A percentile compares a stretch with the other conserved stretches of the same genome.
These are phyloP conservation scores for Symphodus melops DNA, from an alignment of 2,113 vertebrate species.

Conservation along the genomic window DNA sequence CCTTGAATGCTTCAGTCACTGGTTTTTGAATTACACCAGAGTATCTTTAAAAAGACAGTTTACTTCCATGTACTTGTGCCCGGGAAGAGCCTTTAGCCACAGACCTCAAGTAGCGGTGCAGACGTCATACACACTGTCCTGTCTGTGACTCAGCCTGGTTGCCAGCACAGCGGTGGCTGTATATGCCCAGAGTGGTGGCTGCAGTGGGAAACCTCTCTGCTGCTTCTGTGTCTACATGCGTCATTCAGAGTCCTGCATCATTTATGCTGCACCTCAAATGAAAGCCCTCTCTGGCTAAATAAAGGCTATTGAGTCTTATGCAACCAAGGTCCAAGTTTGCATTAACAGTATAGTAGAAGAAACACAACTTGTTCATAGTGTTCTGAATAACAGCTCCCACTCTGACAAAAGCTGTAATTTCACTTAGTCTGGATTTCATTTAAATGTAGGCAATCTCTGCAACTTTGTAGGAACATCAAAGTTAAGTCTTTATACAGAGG, in stretches of 20 bases:
- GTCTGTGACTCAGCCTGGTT: conserved; percentile 65
- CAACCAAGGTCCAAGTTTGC: conserved; percentile 64
- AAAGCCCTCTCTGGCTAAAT: conserved; percentile 76
- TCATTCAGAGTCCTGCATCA: conserved; percentile 76
- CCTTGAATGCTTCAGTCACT: conserved; percentile 29
- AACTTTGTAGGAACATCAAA: neutral
- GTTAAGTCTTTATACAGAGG: neutral
- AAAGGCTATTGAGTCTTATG: conserved; percentile 69
- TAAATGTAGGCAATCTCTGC: neutral
- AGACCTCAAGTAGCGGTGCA: conserved; percentile 19
- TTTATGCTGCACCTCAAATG: conserved; percentile 80
- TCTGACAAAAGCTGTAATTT: conserved; percentile 24
- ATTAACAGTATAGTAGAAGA: conserved; percentile 49
- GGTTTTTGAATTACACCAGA: conserved; percentile 40
- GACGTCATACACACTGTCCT: conserved; percentile 37
- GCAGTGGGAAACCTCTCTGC: conserved; percentile 63
- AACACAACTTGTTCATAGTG: conserved; percentile 50
- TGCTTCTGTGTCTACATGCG: conserved; percentile 75
- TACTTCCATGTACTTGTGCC: neutral
- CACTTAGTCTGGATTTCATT: conserved; percentile 7
- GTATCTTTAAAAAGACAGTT: conserved; percentile 30
- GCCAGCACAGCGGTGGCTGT: conserved; percentile 57
- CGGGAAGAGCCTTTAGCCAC: conserved; percentile 3
- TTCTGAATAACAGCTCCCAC: conserved; percentile 46
- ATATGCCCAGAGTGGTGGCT: conserved; percentile 56